phyloP scores from a whole-genome alignment of 2,113 vertebrate genomes.

The Phalacrocorax brasilianus region DNA sequence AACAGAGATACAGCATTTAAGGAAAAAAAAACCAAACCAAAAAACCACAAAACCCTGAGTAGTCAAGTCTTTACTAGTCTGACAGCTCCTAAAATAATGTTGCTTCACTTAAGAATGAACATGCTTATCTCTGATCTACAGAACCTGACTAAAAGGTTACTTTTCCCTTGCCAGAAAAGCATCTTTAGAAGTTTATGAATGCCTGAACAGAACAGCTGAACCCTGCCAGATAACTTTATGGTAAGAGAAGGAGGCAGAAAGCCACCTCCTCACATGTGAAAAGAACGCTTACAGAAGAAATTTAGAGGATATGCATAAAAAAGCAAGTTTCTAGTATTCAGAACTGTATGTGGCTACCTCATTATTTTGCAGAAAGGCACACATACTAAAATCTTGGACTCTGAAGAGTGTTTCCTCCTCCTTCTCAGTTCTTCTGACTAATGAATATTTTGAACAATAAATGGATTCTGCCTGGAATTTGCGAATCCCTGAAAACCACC shows the following conservation, averaged over 20 bases:
- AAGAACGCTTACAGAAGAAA: not conserved
- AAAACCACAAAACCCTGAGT: not conserved
- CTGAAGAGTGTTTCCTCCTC: not conserved
- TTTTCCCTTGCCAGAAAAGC: constrained; percentile 19
- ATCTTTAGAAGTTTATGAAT: constrained; percentile 3
- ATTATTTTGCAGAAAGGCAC: not conserved
- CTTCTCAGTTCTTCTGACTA: not conserved
- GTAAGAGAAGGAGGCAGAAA: not conserved
- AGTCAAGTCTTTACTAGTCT: constrained; percentile 56
- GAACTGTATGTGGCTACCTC: not conserved
- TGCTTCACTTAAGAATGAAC: not conserved
- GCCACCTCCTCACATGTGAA: not conserved
- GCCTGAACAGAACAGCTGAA: not conserved
- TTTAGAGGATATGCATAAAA: not conserved
- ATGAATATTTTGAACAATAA: constrained; percentile 40
- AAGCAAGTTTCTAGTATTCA: not conserved
- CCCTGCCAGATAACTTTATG: not conserved
- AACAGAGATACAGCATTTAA: constrained; percentile 7
- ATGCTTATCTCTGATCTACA: constrained; percentile 35
- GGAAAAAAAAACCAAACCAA: not conserved
- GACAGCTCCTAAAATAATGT: constrained; percentile 47
- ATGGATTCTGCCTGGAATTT: constrained; percentile 7
- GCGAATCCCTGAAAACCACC: not conserved
- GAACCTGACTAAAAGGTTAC: constrained; percentile 18
- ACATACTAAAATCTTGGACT: not conserved